Base-by-base conservation (phyloP, 2,113 vertebrate genomes). In the Gopherus flavomarginatus region DNA sequence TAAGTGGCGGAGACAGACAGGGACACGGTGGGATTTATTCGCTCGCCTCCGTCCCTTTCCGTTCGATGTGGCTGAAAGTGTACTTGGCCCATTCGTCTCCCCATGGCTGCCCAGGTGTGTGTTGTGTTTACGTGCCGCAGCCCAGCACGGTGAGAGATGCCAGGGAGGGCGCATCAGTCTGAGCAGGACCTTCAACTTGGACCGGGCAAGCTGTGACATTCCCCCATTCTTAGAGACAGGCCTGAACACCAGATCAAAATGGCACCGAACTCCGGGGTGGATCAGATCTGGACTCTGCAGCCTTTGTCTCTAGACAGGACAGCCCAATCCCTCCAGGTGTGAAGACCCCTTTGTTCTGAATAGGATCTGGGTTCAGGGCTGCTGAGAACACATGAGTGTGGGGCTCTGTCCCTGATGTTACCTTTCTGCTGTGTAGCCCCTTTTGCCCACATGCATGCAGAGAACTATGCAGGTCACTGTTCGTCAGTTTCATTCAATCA, bases 111-210 rank as follows among this genome's bases (percentile, higher is more conserved):
- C 12, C 7, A 3, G 42, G 42, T 19, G 2, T 77, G 72, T 24
- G 42, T 44, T 17, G 53, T 24, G 17, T 38, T 26, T 26, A 8
- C 81, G 12, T 27, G 52, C 35, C 4, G 1, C 4, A 5, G 80
- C 35, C 19, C 49, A 22, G 12, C 42, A 5, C 29, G 4, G 31
- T 35, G 31, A 53, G 50, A 16, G 49, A 81, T 10, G 21, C n/a
- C 22, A 12, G n/a, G 69, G n/a, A 22, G n/a, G 31, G 49, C 4
- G 3, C 9, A 21, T 81, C 11, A 5, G 50, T 52, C 80, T 44
- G 3, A 17, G 12, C 1, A 2, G 6, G 62, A 24, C 26, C 35
- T 9, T 65, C 4, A 13, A 3, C 21, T 69, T 69, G n/a, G 12
- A 22, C 19, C 2, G 5, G 50, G 19, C 31, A 31, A 49, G 77